These are phyloP conservation scores for Hippocampus guttulatus DNA, from an alignment of 2,113 vertebrate species.

Conservation along the genomic window DNA sequence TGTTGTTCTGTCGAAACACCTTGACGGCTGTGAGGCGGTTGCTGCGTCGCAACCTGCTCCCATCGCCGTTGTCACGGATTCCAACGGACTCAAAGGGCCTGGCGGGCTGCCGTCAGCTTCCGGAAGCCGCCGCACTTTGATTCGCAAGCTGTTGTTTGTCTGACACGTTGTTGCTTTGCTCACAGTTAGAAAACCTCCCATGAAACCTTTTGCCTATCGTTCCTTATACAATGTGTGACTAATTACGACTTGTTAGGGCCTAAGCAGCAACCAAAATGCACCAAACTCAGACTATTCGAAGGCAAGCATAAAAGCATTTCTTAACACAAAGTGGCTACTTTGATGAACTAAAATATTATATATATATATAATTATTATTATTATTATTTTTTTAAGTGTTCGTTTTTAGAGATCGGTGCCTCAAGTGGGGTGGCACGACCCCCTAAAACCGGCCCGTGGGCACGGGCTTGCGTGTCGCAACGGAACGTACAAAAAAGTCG, in stretches of 20 bases:
- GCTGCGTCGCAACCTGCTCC: conserved; percentile 29
- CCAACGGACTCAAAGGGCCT: conserved; percentile 30
- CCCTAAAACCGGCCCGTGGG: too few species aligned
- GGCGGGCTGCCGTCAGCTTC: conserved; percentile 13
- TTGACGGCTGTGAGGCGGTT: conserved; percentile 31
- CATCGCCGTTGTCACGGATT: conserved; percentile 20
- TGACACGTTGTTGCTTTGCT: not conserved
- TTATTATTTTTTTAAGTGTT: too few species aligned
- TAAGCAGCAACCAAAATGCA: not conserved
- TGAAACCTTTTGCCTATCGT: not conserved
- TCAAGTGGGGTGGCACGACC: too few species aligned
- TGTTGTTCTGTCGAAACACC: conserved; percentile 36
- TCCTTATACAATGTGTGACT: not conserved
- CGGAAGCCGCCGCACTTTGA: not conserved
- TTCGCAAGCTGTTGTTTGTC: conserved; percentile 16
- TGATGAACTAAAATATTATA: too few species aligned
- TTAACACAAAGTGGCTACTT: too few species aligned
- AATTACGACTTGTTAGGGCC: not conserved
- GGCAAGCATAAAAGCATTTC: too few species aligned
- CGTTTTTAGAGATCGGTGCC: too few species aligned
- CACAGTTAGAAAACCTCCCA: not conserved
- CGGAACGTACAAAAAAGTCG: too few species aligned
- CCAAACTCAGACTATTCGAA: not conserved
- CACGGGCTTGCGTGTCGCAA: too few species aligned
- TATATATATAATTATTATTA: too few species aligned